Base-by-base conservation (phyloP, 2,888 invertebrate species). In the Oeneis ivallda region DNA sequence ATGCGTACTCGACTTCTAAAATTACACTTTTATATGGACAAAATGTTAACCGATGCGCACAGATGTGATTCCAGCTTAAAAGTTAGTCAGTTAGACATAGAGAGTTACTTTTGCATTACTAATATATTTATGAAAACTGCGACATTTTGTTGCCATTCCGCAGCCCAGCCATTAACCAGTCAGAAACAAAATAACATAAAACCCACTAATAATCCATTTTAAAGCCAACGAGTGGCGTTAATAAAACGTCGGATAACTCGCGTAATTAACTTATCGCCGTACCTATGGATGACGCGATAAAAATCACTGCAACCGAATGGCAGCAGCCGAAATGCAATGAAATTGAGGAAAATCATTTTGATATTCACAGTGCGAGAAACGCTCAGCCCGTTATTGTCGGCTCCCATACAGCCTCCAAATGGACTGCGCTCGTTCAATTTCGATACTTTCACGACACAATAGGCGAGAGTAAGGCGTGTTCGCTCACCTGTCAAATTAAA, bases 401-500 rank as follows among this genome's bases (percentile, higher is more conserved):
- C 80, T 80, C 76, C 79, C 81, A 84, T 83, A 85, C 79, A 83
- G 80, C 73, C 73, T 81, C 82, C 83, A 88, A 90, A 89, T 89
- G 89, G 91, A 89, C 84, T 79, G 80, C 79, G 82, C 79, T 79
- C 83, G 86, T 89, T 86, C 90, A 89, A 90, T 91, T 90, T 87
- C 88, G 88, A 91, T 91, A 90, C 91, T 89, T 87, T 89, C 79
- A 83, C 86, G 85, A 88, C 83, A 91, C 91, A 91, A 91, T 90
- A 83, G 90, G 79, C 76, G 80, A 75, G 81, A 84, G 87, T 82
- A 89, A 90, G 91, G 89, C 88, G 89, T 86, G 90, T 74, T 85
- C 92, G 78, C 75, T 90, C 89, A 89, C 87, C 89, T 91, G 87
- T 86, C 86, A 91, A 91, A 92, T 92, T 89, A 91, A 90, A 90